Evolutionary conservation across 2,888 invertebrate species (phyloP).

Genomic region (Escarpia spicata): DNA sequence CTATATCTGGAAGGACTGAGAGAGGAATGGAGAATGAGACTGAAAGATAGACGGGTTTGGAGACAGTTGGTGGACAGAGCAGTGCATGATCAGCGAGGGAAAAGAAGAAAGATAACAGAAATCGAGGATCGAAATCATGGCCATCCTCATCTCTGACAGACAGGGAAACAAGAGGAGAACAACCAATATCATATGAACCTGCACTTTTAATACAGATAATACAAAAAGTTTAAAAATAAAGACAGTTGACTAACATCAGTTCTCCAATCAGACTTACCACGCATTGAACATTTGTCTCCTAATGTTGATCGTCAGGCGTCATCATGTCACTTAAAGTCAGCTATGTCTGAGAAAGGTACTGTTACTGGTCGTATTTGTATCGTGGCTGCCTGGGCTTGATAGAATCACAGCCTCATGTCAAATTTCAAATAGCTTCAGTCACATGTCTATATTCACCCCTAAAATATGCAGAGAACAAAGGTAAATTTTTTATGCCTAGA

Average conservation of each 20-base stretch:
- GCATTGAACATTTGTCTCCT: neutral
- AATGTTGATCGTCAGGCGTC: neutral
- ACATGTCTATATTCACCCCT: neutral
- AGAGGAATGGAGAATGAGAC: too few species aligned
- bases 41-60: too few species aligned
- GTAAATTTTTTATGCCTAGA: neutral
- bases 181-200: too few species aligned
- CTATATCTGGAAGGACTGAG: neutral
- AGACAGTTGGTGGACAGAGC: too few species aligned
- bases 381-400: neutral
- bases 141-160: too few species aligned
- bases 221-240: neutral
- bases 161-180: too few species aligned
- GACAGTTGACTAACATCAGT: neutral
- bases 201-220: too few species aligned
- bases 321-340: neutral
- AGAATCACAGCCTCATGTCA: neutral
- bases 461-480: neutral
- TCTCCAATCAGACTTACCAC: neutral
- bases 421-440: slow-evolving; percentile 2
- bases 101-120: too few species aligned
- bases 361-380: neutral
- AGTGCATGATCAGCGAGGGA: too few species aligned
- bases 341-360: neutral
- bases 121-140: too few species aligned